Percentiles rank a stretch among this genome's conserved stretches.
These are phyloP conservation scores for Heliconius melpomene DNA, from an alignment of 1,140 invertebrate genomes.

Conservation along the genomic window DNA sequence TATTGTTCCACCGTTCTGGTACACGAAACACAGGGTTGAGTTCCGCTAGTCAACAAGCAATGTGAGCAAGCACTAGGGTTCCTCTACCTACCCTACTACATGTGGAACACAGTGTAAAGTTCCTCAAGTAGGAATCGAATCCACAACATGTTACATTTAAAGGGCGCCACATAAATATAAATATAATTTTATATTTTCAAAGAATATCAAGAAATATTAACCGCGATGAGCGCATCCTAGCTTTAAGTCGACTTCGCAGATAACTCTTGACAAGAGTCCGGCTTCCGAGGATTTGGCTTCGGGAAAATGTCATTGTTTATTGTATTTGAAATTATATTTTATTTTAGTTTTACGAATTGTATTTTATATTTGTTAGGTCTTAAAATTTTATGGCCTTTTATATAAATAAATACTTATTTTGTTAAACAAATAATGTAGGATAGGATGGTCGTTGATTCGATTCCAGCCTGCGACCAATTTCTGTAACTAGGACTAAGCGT, in stretches of 20 bases:
- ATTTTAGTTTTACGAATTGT: slow-evolving; percentile 8
- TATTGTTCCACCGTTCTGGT: too few relatives aligned
- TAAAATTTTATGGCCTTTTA: neutral
- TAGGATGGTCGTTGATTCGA: too few relatives aligned
- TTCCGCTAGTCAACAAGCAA: too few relatives aligned
- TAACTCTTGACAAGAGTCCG: slow-evolving; percentile 35
- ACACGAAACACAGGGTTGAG: too few relatives aligned
- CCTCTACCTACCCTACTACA: too few relatives aligned
- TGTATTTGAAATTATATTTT: slow-evolving; percentile 33
- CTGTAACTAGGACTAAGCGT: too few relatives aligned
- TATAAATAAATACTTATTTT: neutral
- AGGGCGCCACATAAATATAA: neutral
- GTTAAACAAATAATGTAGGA: too few relatives aligned
- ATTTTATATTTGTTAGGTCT: neutral
- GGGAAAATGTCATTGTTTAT: slow-evolving; percentile 38
- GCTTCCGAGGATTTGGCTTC: slow-evolving; percentile 35
- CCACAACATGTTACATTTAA: too few relatives aligned
- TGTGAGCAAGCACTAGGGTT: too few relatives aligned
- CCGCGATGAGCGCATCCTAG: slow-evolving; percentile 22
- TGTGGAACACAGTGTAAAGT: too few relatives aligned
- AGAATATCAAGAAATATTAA: slow-evolving; percentile 24
- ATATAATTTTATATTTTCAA: neutral
- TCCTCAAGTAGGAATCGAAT: too few relatives aligned
- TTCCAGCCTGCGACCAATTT: too few relatives aligned
- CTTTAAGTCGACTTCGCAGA: slow-evolving; percentile 35